Conservation (phyloP, 2,888 invertebrate species). For the Rhyacophila evoluta region DNA sequence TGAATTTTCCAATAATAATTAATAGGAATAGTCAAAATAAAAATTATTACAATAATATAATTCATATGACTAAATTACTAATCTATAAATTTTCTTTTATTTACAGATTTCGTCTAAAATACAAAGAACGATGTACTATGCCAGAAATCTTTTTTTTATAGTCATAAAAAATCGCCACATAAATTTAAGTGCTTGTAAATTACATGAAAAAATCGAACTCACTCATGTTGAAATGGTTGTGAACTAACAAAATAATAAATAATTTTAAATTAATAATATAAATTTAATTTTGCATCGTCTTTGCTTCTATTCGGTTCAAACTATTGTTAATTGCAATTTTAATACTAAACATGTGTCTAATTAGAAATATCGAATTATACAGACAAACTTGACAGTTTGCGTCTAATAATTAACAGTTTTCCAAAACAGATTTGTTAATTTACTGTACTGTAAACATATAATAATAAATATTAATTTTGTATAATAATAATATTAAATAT, state of each 20-base stretch:
- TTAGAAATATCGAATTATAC: no score
- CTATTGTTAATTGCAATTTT: background rate
- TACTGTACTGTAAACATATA: no score
- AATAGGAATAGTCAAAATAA: no score
- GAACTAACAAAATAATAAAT: background rate
- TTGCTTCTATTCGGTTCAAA: background rate
- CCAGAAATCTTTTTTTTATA: background rate
- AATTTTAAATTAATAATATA: background rate
- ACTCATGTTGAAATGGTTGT: conserved; percentile 11
- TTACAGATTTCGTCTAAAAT: background rate
- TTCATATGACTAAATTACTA: no score
- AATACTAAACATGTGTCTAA: no score
- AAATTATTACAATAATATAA: no score
- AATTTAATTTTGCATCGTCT: background rate
- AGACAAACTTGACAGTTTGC: no score
- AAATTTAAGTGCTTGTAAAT: background rate
- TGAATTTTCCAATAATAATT: no score
- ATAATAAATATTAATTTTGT: background rate
- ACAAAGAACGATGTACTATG: background rate
- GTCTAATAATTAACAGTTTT: no score
- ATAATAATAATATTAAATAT: no score
- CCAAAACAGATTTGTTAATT: no score
- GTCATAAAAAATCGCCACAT: background rate
- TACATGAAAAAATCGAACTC: background rate
- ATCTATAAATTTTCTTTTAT: background rate